A percentile compares a stretch with the other conserved stretches of the same genome.
These are phyloP conservation scores for Aromia moschata DNA, from an alignment of 2,888 invertebrate species.

Conservation along the genomic window DNA sequence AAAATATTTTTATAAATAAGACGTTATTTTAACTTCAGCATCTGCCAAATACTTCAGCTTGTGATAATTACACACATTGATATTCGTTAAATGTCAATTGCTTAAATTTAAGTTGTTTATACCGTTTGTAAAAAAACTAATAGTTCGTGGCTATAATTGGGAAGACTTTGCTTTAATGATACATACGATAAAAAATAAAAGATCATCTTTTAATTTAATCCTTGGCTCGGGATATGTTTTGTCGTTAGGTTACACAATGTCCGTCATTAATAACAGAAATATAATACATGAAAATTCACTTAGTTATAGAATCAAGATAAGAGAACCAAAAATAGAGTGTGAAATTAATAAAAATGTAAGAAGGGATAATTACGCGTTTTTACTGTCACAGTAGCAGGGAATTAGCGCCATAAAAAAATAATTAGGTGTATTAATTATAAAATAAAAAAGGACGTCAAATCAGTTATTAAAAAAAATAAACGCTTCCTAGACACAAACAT, in stretches of 20 bases:
- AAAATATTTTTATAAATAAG: no score
- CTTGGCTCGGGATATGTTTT: background rate
- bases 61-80: no score
- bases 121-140: background rate
- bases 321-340: background rate
- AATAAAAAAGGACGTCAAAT: no score
- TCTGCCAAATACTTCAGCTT: no score
- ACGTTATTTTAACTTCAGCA: no score
- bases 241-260: background rate
- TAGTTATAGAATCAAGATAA: background rate
- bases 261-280: background rate
- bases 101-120: no score
- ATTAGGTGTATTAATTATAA: background rate
- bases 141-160: background rate
- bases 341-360: background rate
- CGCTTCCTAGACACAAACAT: no score
- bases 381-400: background rate
- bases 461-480: no score
- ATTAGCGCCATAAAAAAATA: background rate
- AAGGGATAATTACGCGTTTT: background rate
- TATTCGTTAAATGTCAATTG: no score
- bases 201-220: background rate
- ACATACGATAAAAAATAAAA: background rate
- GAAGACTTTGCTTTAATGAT: background rate
- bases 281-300: background rate